A percentile compares a stretch with the other conserved stretches of the same genome.
Evolutionary conservation across 2,888 invertebrate genomes (phyloP).

Genomic region (Papilio elwesi): DNA sequence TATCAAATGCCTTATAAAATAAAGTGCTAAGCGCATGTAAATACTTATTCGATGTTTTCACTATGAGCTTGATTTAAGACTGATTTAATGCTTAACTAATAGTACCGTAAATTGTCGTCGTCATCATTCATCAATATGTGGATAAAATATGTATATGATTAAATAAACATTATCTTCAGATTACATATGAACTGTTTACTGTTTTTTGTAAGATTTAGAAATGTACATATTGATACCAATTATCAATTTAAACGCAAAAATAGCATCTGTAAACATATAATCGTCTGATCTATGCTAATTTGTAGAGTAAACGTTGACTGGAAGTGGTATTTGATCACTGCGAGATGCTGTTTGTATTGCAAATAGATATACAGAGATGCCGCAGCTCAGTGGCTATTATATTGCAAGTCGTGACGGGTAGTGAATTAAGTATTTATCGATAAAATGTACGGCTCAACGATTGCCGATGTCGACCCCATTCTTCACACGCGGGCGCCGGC

Average conservation of each 20-base stretch:
- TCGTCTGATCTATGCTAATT: slow-evolving; percentile 30
- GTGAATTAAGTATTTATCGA: slow-evolving; percentile 35
- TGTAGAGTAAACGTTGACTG: slow-evolving; percentile 20
- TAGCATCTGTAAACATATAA: slow-evolving; percentile 19
- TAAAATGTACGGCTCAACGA: slow-evolving; percentile 25
- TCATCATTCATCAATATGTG: no score
- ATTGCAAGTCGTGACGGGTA: slow-evolving; percentile 24
- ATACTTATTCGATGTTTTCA: no score
- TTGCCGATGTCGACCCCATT: slow-evolving; percentile 49
- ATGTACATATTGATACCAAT: slow-evolving; percentile 16
- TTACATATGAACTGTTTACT: background rate
- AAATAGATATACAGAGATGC: slow-evolving; percentile 30
- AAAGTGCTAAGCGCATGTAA: no score
- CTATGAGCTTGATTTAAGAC: no score
- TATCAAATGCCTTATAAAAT: no score
- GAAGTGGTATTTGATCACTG: slow-evolving; percentile 27
- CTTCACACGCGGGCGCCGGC: slow-evolving; percentile 62
- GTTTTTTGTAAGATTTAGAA: no score
- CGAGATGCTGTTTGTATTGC: slow-evolving; percentile 28
- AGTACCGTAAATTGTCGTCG: no score
- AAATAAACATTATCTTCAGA: background rate
- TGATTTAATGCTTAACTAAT: no score
- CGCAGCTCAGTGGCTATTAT: slow-evolving; percentile 10
- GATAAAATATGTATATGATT: background rate
- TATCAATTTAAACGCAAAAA: slow-evolving; percentile 20